Base-by-base conservation (phyloP, 2,888 invertebrate genomes). In the Cosmia trapezina region DNA sequence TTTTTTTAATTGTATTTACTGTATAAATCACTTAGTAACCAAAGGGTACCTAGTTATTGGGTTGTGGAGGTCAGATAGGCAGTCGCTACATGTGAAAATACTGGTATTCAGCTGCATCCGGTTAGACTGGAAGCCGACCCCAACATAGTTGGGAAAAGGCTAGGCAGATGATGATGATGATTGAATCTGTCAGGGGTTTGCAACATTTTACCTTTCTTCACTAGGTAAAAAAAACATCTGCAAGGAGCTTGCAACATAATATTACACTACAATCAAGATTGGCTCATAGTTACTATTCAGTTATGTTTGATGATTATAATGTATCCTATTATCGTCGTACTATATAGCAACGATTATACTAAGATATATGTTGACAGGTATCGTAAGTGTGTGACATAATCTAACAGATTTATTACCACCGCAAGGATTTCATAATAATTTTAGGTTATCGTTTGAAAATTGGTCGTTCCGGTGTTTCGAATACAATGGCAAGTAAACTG, bases 321-420 rank as follows among this genome's bases (percentile, higher is more conserved):
- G n/a, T 63, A 37, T 54, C 9, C 33, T 37, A 60, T 76, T 76
- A 76, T 49, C 22, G 54, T 54, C 19, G 19, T 75, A 49, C 22
- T 62, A 33, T 60, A 41, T 37, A 33, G n/a, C n/a, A n/a, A n/a
- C n/a, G n/a, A n/a, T n/a, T n/a, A n/a, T n/a, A n/a, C n/a, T n/a
- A n/a, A 22, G 47, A 43, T 28, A 75, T 11, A 33, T 68, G 49
- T 61, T 57, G 37, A 70, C 12, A 22, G 57, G 5, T 68, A 57
- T 69, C 49, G 3, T 51, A 47, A 22, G 41, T 28, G 9, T 57
- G 57, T 76, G 51, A 69, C 22, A 77, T 64, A 69, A 76, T 51
- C 12, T 43, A 43, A 33, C 33, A 49, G 33, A 14, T 61, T 37
- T 57, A 45, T 45, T 0, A 37, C 11, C 22, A 57, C 54, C 45